Base-by-base conservation (phyloP, 2,797 vertebrate species). In the Chromobotia macracanthus region DNA sequence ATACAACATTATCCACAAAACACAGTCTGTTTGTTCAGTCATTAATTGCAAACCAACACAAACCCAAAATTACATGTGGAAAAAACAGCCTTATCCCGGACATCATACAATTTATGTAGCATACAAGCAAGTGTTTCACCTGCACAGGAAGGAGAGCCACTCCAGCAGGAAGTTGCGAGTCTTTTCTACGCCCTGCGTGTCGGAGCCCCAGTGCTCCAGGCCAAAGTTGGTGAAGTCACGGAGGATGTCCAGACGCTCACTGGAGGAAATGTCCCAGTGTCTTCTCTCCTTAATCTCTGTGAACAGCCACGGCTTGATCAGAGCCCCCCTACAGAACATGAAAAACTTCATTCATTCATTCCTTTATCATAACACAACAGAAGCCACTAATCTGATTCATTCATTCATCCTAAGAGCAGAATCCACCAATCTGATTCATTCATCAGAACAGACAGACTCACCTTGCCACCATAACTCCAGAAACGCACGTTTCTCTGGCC, bases 141-240 rank as follows among this genome's bases (percentile, higher is more conserved):
- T 96, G 96, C 97, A 99, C 82, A 97, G 91, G 88, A 99, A 99
- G 0, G 97, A 99, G 0, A 99, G 94, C 97, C 97, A 99, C 82
- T 99, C 97, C 18, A 99, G 90, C 85, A 98, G 88, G 89, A 99
- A 99, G 83, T 81, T 93, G 81, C 97, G 93, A 0, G 95, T 97
- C 85, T 96, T 97, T 90, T 99, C 97, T 83, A 99, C 94, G 0
- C 97, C 97, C 69, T 95, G 94, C 0, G 95, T 97, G 83, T 99
- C 97, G 0, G 97, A 98, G 3, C 97, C 97, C 97, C 97, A 99
- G 90, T 98, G 97, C 87, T 98, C 97, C 5, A 99, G 88, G 44
- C 97, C 97, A 0, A 92, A 96, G 87, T 88, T 92, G 0, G 93
- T 93, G 89, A 97, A 99, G 72, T 97, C 96, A 51, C 86, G 90